Evolutionary conservation across 2,113 vertebrate species (phyloP).

Genomic region (Nesogale talazaci): DNA sequence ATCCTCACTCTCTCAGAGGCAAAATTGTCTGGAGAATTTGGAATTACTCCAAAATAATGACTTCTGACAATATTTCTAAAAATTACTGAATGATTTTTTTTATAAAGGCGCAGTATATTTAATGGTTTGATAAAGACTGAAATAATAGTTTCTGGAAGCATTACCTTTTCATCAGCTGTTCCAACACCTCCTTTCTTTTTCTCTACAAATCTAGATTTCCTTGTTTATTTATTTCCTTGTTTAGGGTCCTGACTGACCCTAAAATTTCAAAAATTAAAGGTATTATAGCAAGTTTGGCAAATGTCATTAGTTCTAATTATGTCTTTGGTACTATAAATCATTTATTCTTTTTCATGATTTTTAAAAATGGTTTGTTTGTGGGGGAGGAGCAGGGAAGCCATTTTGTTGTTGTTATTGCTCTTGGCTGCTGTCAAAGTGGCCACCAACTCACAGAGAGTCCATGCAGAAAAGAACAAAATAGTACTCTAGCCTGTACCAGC

Average conservation of each 20-base stretch:
- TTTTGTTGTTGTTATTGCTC: background rate
- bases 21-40: background rate
- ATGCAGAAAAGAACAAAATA: background rate
- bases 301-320: rapidly evolving
- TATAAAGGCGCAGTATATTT: no score
- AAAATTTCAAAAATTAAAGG: no score
- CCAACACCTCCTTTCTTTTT: rapidly evolving
- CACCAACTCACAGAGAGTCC: background rate
- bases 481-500: background rate
- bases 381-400: background rate
- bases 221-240: no score
- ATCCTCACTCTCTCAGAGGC: background rate
- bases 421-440: background rate
- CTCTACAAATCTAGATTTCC: background rate
- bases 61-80: background rate
- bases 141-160: background rate
- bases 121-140: background rate
- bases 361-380: background rate
- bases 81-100: background rate
- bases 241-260: background rate
- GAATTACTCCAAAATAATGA: background rate
- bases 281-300: background rate
- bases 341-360: rapidly evolving
- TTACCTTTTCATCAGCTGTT: rapidly evolving
- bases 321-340: rapidly evolving